phyloP scores from a whole-genome alignment of 2,888 invertebrate species.

The Parapristionchus giblindavisi region DNA sequence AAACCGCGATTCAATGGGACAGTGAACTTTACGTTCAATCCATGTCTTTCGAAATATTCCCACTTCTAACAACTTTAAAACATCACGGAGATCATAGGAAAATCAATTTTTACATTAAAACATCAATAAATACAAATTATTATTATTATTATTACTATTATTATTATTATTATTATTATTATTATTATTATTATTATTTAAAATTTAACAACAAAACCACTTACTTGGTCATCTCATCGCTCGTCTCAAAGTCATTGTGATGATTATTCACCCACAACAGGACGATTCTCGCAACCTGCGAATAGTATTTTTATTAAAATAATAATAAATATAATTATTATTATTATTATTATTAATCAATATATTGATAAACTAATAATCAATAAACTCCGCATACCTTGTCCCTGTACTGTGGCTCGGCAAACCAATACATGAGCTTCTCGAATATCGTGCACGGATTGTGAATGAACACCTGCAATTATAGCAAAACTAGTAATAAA shows the following conservation, averaged over 20 bases:
- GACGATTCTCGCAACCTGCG: constrained; percentile 89
- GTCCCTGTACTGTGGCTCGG: constrained; percentile 76
- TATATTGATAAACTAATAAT: not conserved
- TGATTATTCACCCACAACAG: constrained; percentile 98
- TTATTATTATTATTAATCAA: not conserved
- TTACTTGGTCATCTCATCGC: constrained; percentile 89
- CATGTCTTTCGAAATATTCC: too few relatives aligned
- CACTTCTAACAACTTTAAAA: too few relatives aligned
- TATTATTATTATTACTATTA: too few relatives aligned
- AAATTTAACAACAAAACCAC: not conserved
- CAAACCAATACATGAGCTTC: constrained; percentile 88
- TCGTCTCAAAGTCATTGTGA: constrained; percentile 95
- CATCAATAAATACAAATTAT: too few relatives aligned
- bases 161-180: not conserved
- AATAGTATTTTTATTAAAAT: not conserved
- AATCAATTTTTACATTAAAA: too few relatives aligned
- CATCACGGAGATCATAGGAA: too few relatives aligned
- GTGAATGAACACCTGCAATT: constrained; percentile 80
- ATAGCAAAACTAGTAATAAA: not conserved
- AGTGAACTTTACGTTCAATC: too few relatives aligned
- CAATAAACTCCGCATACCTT: constrained; percentile 62
- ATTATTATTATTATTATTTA: not conserved
- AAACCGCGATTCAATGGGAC: too few relatives aligned
- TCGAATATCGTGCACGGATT: constrained; percentile 86
- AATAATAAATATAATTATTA: not conserved